phyloP scores from a whole-genome alignment of 2,797 vertebrate genomes.

The Enteromius radiatus region DNA sequence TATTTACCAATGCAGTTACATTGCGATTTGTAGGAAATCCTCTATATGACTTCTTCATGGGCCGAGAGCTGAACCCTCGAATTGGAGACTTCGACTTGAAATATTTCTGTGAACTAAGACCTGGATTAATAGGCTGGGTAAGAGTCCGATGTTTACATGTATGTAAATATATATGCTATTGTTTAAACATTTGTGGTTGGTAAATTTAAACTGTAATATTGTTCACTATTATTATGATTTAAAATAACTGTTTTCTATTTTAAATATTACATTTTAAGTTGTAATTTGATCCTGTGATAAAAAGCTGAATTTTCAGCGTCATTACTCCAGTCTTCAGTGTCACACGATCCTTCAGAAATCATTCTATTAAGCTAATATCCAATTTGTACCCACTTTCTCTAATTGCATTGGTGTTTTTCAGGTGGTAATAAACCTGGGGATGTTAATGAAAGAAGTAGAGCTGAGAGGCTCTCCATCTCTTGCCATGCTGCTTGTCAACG shows the following conservation, averaged over 20 bases:
- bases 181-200: background rate
- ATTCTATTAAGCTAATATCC: background rate
- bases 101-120: slow-evolving; percentile 91
- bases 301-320: background rate
- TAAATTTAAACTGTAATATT: background rate
- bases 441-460: slow-evolving; percentile 88
- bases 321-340: background rate
- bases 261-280: background rate
- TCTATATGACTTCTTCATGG: slow-evolving; percentile 91
- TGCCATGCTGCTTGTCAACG: slow-evolving; percentile 87
- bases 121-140: slow-evolving; percentile 93
- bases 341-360: background rate
- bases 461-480: slow-evolving; percentile 83
- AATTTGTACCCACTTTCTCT: background rate
- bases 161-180: background rate
- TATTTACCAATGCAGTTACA: background rate
- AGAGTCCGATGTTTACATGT: slow-evolving; percentile 55
- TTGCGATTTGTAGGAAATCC: slow-evolving; percentile 78
- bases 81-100: slow-evolving; percentile 88
- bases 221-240: background rate
- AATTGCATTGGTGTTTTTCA: slow-evolving; percentile 60
- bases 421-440: slow-evolving; percentile 87
- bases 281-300: background rate
- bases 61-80: slow-evolving; percentile 89
- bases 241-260: background rate